A percentile compares a stretch with the other conserved stretches of the same genome.
Conservation (phyloP, 2,888 invertebrate species). For the Smittia aterrima region DNA sequence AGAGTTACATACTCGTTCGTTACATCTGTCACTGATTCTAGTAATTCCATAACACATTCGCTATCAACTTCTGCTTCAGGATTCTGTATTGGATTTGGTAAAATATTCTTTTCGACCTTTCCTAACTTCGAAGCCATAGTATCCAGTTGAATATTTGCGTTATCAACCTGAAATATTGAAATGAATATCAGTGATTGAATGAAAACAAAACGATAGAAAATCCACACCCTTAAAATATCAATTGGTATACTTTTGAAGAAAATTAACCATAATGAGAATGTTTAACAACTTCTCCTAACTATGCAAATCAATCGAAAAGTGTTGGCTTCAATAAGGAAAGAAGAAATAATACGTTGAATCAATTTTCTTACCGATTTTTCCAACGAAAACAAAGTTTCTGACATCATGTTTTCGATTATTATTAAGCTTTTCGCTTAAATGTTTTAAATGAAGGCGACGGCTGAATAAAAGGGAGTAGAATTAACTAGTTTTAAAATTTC, state of each 20-base stretch:
- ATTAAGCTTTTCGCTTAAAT: not conserved
- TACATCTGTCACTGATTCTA: conserved; percentile 74
- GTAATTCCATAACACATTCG: conserved; percentile 68
- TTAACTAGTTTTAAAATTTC: no score
- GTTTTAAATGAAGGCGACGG: conserved; percentile 9
- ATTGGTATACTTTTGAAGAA: not conserved
- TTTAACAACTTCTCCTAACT: no score
- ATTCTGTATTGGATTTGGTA: conserved; percentile 46
- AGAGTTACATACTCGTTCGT: conserved; percentile 77
- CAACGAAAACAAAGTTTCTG: conserved; percentile 25
- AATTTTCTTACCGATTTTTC: conserved; percentile 27
- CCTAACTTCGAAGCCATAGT: conserved; percentile 73
- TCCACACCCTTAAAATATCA: not conserved
- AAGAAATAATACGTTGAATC: not conserved
- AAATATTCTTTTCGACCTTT: conserved; percentile 61
- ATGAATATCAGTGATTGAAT: not conserved
- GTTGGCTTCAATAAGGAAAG: no score
- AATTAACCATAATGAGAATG: no score
- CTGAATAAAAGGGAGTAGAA: no score
- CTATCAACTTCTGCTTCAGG: conserved; percentile 54
- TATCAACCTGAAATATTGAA: conserved; percentile 62
- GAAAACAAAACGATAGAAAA: not conserved
- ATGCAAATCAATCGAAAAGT: no score
- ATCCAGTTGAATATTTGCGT: conserved; percentile 70
- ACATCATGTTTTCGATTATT: conserved; percentile 38